phyloP scores from a whole-genome alignment of 92 coral and sea anemone genomes.

The Epizoanthus rinbou region DNA sequence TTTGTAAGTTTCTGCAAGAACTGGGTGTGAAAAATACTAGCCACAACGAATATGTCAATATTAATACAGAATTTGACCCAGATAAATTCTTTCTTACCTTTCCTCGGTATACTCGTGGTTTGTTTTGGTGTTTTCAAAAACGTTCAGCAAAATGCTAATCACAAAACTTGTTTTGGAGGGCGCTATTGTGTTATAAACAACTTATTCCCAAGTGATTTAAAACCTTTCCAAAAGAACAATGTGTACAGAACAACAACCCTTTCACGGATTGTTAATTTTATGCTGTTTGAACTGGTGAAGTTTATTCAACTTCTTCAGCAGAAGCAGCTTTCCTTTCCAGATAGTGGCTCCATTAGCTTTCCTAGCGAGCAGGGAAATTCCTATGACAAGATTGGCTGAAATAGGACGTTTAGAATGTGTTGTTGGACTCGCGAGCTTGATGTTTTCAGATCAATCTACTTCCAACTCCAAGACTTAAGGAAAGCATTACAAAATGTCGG shows the following conservation, averaged over 20 bases:
- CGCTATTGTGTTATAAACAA: too few relatives aligned
- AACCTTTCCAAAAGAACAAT: too few relatives aligned
- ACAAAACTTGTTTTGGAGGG: not conserved
- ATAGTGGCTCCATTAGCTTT: not conserved
- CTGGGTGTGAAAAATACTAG: too few relatives aligned
- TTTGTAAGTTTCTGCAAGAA: too few relatives aligned
- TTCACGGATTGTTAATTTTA: too few relatives aligned
- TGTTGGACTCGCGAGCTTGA: conserved; percentile 4
- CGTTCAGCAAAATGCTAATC: conserved; percentile 12
- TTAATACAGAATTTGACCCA: too few relatives aligned
- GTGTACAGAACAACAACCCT: conserved; percentile 16
- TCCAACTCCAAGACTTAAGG: not conserved
- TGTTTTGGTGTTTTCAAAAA: too few relatives aligned
- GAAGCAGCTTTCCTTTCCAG: not conserved
- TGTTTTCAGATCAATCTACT: not conserved
- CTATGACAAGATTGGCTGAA: not conserved
- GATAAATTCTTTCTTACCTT: conserved; percentile 14
- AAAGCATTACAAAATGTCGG: too few relatives aligned
- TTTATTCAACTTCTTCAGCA: conserved; percentile 9
- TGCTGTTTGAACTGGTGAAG: too few relatives aligned
- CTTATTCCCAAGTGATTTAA: too few relatives aligned
- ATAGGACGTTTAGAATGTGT: not conserved
- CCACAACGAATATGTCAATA: too few relatives aligned
- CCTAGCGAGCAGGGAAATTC: not conserved
- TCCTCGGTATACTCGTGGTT: conserved; percentile 17